Percentiles rank a stretch among this genome's conserved stretches.
Conservation (phyloP, 2,113 vertebrate genomes). For the Dipodomys spectabilis region DNA sequence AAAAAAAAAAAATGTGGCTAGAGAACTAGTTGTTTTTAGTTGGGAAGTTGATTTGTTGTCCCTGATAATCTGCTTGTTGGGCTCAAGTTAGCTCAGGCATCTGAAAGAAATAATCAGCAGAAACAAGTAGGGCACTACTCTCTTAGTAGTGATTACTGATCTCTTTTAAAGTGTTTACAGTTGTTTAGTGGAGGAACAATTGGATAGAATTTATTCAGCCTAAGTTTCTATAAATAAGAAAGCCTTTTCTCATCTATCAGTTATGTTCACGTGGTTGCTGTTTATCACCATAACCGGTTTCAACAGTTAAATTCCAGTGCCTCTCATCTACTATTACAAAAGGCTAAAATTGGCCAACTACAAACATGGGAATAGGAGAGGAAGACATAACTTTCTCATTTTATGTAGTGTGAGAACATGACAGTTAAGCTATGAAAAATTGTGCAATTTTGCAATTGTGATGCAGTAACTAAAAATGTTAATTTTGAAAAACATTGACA, state of each 20-base stretch:
- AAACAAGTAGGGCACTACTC: constrained; percentile 37
- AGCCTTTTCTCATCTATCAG: constrained; percentile 81
- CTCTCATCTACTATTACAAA: constrained; percentile 73
- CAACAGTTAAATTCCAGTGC: constrained; percentile 72
- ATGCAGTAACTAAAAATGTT: constrained; percentile 72
- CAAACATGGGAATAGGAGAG: constrained; percentile 49
- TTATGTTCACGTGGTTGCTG: constrained; percentile 84
- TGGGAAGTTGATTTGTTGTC: constrained; percentile 63
- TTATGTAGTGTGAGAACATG: constrained; percentile 63
- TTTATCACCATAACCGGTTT: constrained; percentile 78
- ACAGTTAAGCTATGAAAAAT: constrained; percentile 27
- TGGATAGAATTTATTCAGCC: constrained; percentile 71
- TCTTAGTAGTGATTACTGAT: constrained; percentile 51
- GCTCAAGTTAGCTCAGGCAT: constrained; percentile 46
- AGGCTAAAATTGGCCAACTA: constrained; percentile 61
- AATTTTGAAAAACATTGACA: constrained; percentile 65
- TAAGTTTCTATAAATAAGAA: constrained; percentile 83
- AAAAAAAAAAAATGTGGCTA: constrained; percentile 41
- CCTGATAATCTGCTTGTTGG: constrained; percentile 62
- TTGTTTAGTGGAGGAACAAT: constrained; percentile 63
- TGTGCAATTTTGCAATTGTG: constrained; percentile 7
- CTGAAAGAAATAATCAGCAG: constrained; percentile 60
- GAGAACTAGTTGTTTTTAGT: constrained; percentile 49
- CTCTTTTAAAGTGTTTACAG: constrained; percentile 57
- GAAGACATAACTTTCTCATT: constrained; percentile 62